Evolutionary conservation across 1,140 invertebrate species (phyloP), one percentile per base, ranked within the genome.

Genomic region (Chironomus striatipennis): DNA sequence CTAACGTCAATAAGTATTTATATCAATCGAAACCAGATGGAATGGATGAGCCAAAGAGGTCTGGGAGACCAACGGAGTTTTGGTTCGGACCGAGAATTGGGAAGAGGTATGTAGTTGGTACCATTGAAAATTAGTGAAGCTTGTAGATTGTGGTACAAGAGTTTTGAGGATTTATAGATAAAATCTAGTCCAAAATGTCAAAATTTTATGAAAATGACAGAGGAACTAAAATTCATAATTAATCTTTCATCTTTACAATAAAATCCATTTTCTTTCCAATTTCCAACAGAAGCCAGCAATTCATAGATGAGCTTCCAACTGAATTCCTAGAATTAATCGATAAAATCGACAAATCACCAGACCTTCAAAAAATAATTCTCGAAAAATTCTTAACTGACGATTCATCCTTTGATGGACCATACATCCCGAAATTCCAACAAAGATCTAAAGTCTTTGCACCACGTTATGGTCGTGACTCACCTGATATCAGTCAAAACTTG

Each of bases 1-100:
- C 65, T 20, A 70, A 21, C 18, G n/a, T 70, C 4, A 70, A 70
- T 21, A 70, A 70, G 18, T 70, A 70, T 70, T 20, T 70, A 70
- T 70, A 21, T 70, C 18, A 15, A 20, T 70, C 65, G 18, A 70
- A 57, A 57, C n/a, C 47, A 20, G 65, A 70, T 20, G 65, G 17
- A 6, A 10, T 8, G 9, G 65, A 70, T 20, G 65, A 70, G 9
- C 24, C 24, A 34, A 34, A 34, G 24, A 34, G 24, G 24, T 34
- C 24, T 34, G 24, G 24, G 5, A 18, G 65, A 20, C 65, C 65
- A 9, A 70, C n/a, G 18, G n/a, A 57, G 7, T 34, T 34, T 34
- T 70, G 65, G 65, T 21, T 18, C 6, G 20, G 8, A 20, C 17
- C 65, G 20, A 21, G 18, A 70, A 20, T 70, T 5, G 65, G 17